Base-by-base conservation (phyloP, 2,113 vertebrate genomes). In the Tetraodon nigroviridis region DNA sequence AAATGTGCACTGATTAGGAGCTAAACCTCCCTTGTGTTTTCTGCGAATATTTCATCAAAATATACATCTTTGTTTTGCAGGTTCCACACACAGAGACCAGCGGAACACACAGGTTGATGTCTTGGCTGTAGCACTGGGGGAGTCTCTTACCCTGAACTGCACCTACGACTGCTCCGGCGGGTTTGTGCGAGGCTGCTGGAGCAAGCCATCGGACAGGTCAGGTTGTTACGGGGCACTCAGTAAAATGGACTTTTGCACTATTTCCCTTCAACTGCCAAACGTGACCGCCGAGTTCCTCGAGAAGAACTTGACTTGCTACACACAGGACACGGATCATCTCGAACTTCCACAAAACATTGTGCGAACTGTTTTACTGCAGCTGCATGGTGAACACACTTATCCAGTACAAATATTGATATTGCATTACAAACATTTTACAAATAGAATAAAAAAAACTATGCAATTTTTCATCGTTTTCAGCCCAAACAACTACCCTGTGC, bases 141-240 rank as follows among this genome's bases (percentile, higher is more conserved):
- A 78, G 8, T 45, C 73, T 8, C 7, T 86, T 13, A 79, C 50
- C 5, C 57, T 92, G 53, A 83, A 73, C 60, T 92, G 91, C 75
- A 83, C 69, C 29, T 91, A 84, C 67, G 83, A 89, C 58, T 91
- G 89, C 67, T 87, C 88, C n/a, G 7, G 12, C 56, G 90, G 75
- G 50, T 92, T 91, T 67, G 54, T 87, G 15, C 85, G 76, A 7
- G 87, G 79, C 7, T 53, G 57, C 13, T 92, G 91, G 91, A 69
- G 5, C 46, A 56, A 52, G 65, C 0, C 14, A 0, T 27, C 37
- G 0, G 57, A 72, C 11, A 59, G 19, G 3, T 29, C 55, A 8
- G 21, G 5, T 27, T 76, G 80, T 24, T 37, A 7, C 0, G 61
- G 22, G 6, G 52, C 0, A 5, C 0, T 1, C 4, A 73, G 0